Conservation (phyloP, 2,888 invertebrate genomes). For the Spilosoma lubricipeda region DNA sequence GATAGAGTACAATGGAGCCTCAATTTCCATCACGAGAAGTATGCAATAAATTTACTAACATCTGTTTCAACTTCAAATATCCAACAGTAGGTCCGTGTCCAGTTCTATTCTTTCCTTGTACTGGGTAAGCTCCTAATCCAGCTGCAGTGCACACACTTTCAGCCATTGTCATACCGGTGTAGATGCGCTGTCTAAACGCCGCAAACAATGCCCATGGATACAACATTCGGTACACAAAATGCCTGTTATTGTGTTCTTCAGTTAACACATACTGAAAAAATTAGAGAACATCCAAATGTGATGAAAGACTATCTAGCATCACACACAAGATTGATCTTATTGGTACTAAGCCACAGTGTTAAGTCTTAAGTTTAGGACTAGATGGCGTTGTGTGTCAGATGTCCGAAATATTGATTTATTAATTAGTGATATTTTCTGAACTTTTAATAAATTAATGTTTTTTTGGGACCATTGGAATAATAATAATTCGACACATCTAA, state of each 20-base stretch:
- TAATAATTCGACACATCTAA: too few relatives aligned
- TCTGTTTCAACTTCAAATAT: constrained; percentile 87
- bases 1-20: neutral
- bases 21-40: neutral
- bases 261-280: constrained; percentile 90
- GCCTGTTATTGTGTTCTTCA: constrained; percentile 91
- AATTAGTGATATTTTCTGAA: neutral
- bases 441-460: neutral
- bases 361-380: too few relatives aligned
- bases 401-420: too few relatives aligned
- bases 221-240: constrained; percentile 92
- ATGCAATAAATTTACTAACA: constrained; percentile 74
- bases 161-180: constrained; percentile 94
- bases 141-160: constrained; percentile 97
- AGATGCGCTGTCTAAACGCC: constrained; percentile 95
- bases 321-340: neutral
- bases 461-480: too few relatives aligned
- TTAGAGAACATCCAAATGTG: neutral
- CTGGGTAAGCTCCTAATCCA: constrained; percentile 97
- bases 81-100: constrained; percentile 94
- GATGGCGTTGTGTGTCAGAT: too few relatives aligned
- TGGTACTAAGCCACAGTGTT: too few relatives aligned
- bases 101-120: constrained; percentile 88
- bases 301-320: neutral
- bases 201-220: constrained; percentile 96